Evolutionary conservation across 2,113 vertebrate species (phyloP), one percentile per base, ranked within the genome.

Genomic region (Hypocryptadius cinnamomeus): DNA sequence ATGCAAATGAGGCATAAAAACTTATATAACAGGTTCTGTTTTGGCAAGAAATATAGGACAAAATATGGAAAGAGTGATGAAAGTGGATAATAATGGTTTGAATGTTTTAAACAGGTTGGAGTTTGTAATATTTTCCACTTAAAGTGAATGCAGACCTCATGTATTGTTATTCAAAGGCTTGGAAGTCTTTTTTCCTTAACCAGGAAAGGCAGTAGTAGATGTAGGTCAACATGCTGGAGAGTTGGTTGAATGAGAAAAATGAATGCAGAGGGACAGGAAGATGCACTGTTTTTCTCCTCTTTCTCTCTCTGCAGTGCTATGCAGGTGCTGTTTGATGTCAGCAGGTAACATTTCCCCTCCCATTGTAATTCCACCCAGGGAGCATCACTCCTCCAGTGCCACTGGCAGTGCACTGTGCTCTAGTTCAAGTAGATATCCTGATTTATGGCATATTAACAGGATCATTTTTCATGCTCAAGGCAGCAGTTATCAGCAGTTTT

Each of bases 391-490:
- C 13, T 78, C 13, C 33, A 31, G 21, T 65, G 69, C 57, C 25
- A 17, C 33, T 73, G 19, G 13, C 25, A 87, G 23, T 9, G 60
- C 79, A 11, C 35, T 42, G 59, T 94, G 33, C 9, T 89, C 77
- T 28, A 25, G 25, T 21, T 31, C 47, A 33, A 28, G 54, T 31
- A 68, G 31, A 69, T 48, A 30, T 3, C 60, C 35, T 76, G 78
- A 95, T 96, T 94, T 77, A 94, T 87, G 69, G 69, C 79, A 85
- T 73, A 83, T 18, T 64, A 92, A 78, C 51, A 76, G 66, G 56
- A 45, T 68, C 19, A 44, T 91, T 91, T 82, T 37, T 92, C 93
- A 78, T 87, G 82, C 79, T 91, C 56, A 76, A 8, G 68, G 15
- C 37, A 85, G 70, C 70, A 68, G 45, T 82, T 89, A 87, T 39